Evolutionary conservation across 2,797 vertebrate species (phyloP).

Genomic region (Cirrhinus mrigala): DNA sequence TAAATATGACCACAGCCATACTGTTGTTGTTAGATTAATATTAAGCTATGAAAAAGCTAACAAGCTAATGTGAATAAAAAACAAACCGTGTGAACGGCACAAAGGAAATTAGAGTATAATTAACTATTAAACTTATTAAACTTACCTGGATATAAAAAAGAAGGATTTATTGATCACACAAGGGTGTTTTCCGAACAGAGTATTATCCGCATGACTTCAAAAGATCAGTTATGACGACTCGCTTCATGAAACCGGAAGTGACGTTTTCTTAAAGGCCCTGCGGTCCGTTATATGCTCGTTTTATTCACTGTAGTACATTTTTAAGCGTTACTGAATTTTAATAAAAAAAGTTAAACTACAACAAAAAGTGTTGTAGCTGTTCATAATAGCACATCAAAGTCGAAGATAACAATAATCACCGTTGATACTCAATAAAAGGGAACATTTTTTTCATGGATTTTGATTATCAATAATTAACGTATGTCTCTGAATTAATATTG

Average conservation of each 20-base stretch:
- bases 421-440: neutral
- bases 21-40: neutral
- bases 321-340: neutral
- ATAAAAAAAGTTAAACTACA: neutral
- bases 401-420: neutral
- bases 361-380: neutral
- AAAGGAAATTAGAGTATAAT: neutral
- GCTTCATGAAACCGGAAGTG: conserved; percentile 23
- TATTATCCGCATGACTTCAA: conserved; percentile 49
- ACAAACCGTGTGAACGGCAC: neutral
- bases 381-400: neutral
- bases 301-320: too few relatives aligned
- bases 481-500: too few relatives aligned
- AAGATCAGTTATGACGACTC: conserved; percentile 7
- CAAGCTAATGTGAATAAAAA: neutral
- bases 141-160: conserved; percentile 7
- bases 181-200: conserved; percentile 3
- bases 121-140: neutral
- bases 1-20: neutral
- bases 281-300: too few relatives aligned
- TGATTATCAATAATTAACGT: neutral
- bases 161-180: neutral
- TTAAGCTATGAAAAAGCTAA: conserved; percentile 16
- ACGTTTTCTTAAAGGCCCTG: conserved; percentile 21
- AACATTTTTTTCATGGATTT: neutral